Base-by-base conservation (phyloP, 2,113 vertebrate genomes). In the Zosterops japonicus region DNA sequence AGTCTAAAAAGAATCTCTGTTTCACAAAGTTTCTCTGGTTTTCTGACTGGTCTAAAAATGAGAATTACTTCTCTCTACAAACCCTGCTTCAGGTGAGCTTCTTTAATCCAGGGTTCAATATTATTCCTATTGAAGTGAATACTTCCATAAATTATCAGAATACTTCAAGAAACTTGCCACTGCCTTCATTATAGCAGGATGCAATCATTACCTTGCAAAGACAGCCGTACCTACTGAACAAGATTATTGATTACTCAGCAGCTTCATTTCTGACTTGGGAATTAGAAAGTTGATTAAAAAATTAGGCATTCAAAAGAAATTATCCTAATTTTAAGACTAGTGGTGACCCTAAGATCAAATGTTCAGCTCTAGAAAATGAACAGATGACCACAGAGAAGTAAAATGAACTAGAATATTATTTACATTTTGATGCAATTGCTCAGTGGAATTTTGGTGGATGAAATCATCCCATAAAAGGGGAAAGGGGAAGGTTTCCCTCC, bases 401-500 rank as follows among this genome's bases (percentile, higher is more conserved):
- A 96, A 92, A 95, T 64, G 2, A 83, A 61, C 28, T 69, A 79
- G 83, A 92, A 83, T 59, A 75, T 65, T 78, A 49, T 92, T 80
- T 75, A 64, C 22, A 23, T 93, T 94, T 91, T 83, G 28, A 95
- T 93, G 82, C 75, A 95, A 89, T 90, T 94, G 28, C 80, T 94
- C 79, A 67, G 22, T 50, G 28, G 77, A 96, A 86, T 69, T 79
- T 72, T 11, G 14, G 21, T 4, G 7, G 33, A 55, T 70, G 33
- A 91, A 95, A 77, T 93, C 80, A 86, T 60, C 65, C 72, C 50
- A 67, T 60, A n/a, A 87, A 94, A 56, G 24, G 71, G 31, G 33
- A 33, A 81, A 87, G 7, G 41, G n/a, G 14, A 86, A 67, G 9
- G 22, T 81, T 91, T 93, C 12, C 33, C 29, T 74, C 72, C 50